Evolutionary conservation across 2,888 invertebrate species (phyloP).

Genomic region (Capitulum mitella): DNA sequence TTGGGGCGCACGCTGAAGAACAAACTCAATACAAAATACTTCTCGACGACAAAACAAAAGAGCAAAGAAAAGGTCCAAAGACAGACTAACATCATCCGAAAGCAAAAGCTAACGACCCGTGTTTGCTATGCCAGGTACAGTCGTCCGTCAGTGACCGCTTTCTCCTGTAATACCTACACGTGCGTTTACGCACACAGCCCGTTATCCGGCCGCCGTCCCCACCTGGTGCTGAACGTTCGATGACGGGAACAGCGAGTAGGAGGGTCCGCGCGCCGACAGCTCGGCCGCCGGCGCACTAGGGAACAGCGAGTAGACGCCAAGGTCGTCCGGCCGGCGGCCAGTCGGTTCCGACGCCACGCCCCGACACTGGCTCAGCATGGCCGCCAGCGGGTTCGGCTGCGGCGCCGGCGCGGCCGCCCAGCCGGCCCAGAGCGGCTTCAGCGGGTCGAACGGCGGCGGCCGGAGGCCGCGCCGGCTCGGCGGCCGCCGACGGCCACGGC

Average conservation of each 20-base stretch:
- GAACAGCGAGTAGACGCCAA: conserved; percentile 41
- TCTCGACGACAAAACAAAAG: no score
- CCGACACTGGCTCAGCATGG: background rate
- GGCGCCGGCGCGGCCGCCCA: conserved; percentile 3
- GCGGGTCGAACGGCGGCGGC: conserved; percentile 13
- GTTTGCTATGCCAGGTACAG: no score
- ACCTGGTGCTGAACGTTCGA: background rate
- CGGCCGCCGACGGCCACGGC: conserved; percentile 51
- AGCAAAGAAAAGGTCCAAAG: no score
- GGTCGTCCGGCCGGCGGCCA: conserved; percentile 25
- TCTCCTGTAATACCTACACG: no score
- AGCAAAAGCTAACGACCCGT: no score
- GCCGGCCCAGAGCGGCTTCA: conserved; percentile 21
- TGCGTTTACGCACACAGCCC: no score
- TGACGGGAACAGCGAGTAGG: conserved; percentile 51
- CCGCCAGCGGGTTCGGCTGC: conserved; percentile 7
- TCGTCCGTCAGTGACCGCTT: no score
- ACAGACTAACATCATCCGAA: no score
- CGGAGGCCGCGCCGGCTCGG: conserved; percentile 30
- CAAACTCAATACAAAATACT: no score
- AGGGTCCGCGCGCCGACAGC: conserved; percentile 39
- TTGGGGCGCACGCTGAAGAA: no score
- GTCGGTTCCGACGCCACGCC: background rate
- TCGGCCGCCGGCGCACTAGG: conserved; percentile 4
- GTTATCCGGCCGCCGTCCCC: background rate